Evolutionary conservation across 2,113 vertebrate species (phyloP).

Genomic region (Chloroceryle aenea): DNA sequence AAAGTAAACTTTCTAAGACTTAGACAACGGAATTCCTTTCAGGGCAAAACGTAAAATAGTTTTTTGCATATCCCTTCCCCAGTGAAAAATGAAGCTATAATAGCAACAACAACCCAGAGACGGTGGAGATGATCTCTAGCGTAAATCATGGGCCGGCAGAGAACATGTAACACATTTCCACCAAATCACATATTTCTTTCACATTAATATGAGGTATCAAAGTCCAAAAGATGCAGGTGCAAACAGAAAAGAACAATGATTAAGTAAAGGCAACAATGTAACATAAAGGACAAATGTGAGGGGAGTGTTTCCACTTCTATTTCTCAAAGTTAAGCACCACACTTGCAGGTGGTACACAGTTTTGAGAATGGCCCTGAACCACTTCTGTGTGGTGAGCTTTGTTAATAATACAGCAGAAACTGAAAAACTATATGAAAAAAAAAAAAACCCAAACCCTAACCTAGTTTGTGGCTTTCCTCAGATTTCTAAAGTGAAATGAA

Average conservation of each 20-base stretch:
- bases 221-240: neutral
- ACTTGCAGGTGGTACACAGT: neutral
- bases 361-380: neutral
- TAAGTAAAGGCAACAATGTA: neutral
- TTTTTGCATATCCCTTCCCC: neutral
- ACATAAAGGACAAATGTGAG: neutral
- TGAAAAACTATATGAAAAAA: neutral
- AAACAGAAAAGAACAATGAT: neutral
- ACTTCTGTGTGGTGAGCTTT: neutral
- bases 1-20: slow-evolving; percentile 44
- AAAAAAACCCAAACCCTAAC: too few relatives aligned
- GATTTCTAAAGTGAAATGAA: neutral
- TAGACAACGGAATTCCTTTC: slow-evolving; percentile 11
- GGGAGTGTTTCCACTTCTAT: neutral
- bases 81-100: slow-evolving; percentile 2
- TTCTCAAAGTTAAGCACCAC: neutral
- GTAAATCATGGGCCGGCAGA: neutral
- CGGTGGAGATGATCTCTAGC: neutral
- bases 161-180: neutral
- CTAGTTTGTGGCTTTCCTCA: neutral
- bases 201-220: neutral
- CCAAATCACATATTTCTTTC: neutral
- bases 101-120: neutral
- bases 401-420: neutral
- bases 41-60: neutral